These are phyloP conservation scores for Acleris emargana DNA, from an alignment of 2,888 invertebrate species.

Conservation along the genomic window DNA sequence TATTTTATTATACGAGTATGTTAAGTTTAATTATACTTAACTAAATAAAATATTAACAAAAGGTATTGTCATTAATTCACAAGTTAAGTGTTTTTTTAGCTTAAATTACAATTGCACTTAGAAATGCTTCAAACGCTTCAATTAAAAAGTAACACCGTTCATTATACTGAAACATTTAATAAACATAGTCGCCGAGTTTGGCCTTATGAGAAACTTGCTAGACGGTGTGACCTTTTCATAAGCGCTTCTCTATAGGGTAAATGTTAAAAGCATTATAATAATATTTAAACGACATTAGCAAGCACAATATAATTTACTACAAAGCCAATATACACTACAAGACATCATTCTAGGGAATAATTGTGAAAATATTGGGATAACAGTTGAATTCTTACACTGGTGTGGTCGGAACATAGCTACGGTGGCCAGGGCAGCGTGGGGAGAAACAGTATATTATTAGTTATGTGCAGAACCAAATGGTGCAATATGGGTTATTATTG, in stretches of 20 bases:
- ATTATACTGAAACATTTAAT: no score
- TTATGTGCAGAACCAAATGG: conserved; percentile 52
- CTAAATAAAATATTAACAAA: no score
- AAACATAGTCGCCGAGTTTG: no score
- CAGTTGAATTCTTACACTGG: conserved; percentile 83
- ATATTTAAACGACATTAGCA: conserved; percentile 10
- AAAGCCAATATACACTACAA: conserved; percentile 14
- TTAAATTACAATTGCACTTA: no score
- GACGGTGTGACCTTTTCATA: no score
- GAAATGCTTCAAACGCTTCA: no score
- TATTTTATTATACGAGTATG: no score
- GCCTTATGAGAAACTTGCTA: no score
- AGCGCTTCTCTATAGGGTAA: neutral
- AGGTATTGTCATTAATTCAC: no score
- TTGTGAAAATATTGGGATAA: conserved; percentile 12
- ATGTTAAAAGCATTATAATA: conserved; percentile 7
- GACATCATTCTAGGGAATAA: conserved; percentile 7
- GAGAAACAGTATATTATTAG: conserved; percentile 63
- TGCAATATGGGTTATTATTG: conserved; percentile 31
- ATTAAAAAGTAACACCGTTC: no score
- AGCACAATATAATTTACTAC: conserved; percentile 20
- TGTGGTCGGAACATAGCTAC: conserved; percentile 84
- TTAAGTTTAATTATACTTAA: no score
- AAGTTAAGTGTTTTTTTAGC: no score
- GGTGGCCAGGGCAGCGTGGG: conserved; percentile 80